Percentiles rank a stretch among this genome's conserved stretches.
phyloP scores from a whole-genome alignment of 2,113 vertebrate genomes.

The Trematomus loennbergii region DNA sequence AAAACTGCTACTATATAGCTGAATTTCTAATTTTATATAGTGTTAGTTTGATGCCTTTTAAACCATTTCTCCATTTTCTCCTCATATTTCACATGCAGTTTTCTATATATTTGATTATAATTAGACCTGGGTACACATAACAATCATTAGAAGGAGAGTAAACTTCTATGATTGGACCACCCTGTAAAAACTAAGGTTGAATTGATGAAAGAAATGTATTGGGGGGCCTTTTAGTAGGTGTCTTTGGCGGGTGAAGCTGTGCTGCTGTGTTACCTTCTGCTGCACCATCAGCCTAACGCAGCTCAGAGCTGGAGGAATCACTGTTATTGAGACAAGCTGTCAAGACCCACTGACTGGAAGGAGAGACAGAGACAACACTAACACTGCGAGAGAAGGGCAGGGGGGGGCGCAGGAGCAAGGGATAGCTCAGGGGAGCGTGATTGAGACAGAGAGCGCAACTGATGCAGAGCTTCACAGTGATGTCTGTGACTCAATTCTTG shows the following conservation, averaged over 20 bases:
- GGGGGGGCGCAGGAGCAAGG: constrained; percentile 31
- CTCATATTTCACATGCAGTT: background rate
- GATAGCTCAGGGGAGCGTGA: constrained; percentile 55
- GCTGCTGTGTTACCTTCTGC: constrained; percentile 56
- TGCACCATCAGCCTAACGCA: constrained; percentile 55
- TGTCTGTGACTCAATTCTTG: constrained; percentile 56
- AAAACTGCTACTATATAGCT: background rate
- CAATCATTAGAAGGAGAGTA: too few relatives aligned
- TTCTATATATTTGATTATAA: too few relatives aligned
- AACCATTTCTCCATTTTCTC: background rate
- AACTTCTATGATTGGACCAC: background rate
- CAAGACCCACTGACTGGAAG: constrained; percentile 62
- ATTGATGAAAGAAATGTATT: background rate
- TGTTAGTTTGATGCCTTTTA: background rate
- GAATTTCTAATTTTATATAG: background rate
- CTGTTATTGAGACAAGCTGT: constrained; percentile 79
- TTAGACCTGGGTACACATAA: too few relatives aligned
- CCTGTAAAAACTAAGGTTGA: background rate
- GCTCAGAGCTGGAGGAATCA: constrained; percentile 64
- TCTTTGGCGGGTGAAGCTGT: constrained; percentile 24
- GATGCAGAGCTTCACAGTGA: constrained; percentile 55
- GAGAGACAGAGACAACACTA: constrained; percentile 67
- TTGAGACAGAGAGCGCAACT: constrained; percentile 53
- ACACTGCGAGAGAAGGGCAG: constrained; percentile 54
- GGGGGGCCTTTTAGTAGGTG: background rate